phyloP scores from a whole-genome alignment of 2,113 vertebrate genomes.

The Hippocampus mohnikei region DNA sequence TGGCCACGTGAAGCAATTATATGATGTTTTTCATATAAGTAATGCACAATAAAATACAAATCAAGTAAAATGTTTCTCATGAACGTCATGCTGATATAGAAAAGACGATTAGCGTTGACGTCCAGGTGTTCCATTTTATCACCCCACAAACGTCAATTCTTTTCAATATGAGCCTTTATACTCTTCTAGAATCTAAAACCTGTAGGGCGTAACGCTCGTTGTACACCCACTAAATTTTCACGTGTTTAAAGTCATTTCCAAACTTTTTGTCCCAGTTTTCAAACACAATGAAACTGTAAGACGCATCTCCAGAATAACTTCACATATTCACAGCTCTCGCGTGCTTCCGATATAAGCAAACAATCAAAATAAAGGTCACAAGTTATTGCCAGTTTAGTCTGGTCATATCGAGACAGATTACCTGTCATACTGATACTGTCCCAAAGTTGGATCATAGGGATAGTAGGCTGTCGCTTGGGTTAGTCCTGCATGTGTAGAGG shows the following conservation, averaged over 20 bases:
- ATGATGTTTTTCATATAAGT: not conserved
- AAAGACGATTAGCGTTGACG: not conserved
- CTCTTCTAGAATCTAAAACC: not conserved
- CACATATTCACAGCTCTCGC: not conserved
- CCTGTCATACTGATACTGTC: slow-evolving; percentile 98
- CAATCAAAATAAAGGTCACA: too few species aligned
- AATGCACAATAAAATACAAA: not conserved
- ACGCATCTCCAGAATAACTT: not conserved
- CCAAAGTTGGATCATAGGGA: slow-evolving; percentile 88
- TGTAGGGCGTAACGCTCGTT: not conserved
- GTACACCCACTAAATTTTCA: not conserved
- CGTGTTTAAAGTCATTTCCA: not conserved
- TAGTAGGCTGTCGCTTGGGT: slow-evolving; percentile 89
- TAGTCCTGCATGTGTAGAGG: slow-evolving; percentile 88
- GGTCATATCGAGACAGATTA: slow-evolving; percentile 50
- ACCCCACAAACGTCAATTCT: not conserved
- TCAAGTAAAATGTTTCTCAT: not conserved
- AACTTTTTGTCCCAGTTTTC: not conserved
- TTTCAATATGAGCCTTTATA: not conserved
- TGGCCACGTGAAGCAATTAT: too few species aligned
- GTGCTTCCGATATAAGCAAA: not conserved
- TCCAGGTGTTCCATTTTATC: not conserved
- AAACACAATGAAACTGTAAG: not conserved
- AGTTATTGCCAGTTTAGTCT: not conserved
- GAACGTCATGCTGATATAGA: not conserved